phyloP scores from a whole-genome alignment of 2,888 invertebrate species.

The Sturmia bella region DNA sequence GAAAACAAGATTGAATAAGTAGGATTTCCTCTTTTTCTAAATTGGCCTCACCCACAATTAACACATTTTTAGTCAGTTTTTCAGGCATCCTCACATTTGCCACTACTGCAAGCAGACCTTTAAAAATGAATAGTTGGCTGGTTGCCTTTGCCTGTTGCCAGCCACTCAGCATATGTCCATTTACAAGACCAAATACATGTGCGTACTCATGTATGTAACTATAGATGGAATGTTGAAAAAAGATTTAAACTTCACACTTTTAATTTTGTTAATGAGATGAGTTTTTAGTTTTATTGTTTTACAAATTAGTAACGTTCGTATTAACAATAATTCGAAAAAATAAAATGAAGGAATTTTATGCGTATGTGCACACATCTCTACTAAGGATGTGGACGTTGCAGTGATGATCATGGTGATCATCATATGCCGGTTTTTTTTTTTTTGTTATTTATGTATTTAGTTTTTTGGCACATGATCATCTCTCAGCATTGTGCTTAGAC shows the following conservation, averaged over 20 bases:
- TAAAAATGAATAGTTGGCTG: too few relatives aligned
- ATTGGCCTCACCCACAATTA: conserved; percentile 42
- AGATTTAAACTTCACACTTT: conserved; percentile 74
- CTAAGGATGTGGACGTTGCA: conserved; percentile 14
- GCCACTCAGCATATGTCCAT: conserved; percentile 28
- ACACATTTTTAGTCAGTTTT: conserved; percentile 4
- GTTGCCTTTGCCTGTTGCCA: too few relatives aligned
- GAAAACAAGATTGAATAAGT: too few relatives aligned
- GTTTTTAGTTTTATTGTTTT: conserved; percentile 70
- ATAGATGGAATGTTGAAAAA: neutral
- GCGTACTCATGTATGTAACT: too few relatives aligned
- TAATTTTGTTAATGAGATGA: conserved; percentile 70
- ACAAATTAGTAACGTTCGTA: conserved; percentile 72
- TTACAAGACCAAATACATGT: conserved; percentile 1
- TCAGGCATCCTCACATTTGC: neutral
- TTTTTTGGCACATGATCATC: conserved; percentile 66
- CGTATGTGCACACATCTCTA: neutral
- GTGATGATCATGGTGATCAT: conserved; percentile 25
- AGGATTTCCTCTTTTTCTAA: too few relatives aligned
- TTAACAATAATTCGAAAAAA: conserved; percentile 25
- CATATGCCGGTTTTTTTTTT: conserved; percentile 44
- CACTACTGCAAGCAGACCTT: too few relatives aligned
- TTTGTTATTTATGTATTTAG: conserved; percentile 27
- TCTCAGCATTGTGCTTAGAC: conserved; percentile 3
- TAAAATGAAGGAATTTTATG: conserved; percentile 41